Conservation (phyloP, 1,140 invertebrate species). For the Heliothis virescens region DNA sequence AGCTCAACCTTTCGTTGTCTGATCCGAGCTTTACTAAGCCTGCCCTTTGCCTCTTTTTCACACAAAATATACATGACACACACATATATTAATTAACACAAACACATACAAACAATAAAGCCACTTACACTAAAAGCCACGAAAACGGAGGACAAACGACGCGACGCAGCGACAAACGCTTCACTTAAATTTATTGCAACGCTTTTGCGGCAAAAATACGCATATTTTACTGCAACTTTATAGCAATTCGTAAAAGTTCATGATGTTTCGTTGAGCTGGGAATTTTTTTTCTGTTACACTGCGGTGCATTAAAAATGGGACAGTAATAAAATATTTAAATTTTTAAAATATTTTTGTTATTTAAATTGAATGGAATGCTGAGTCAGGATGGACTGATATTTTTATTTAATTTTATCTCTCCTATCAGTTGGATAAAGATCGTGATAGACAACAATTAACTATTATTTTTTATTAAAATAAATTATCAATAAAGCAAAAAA, state of each 20-base stretch:
- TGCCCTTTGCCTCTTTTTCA: no score
- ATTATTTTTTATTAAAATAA: no score
- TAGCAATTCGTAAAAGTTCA: slow-evolving; percentile 16
- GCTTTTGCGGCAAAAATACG: slow-evolving; percentile 19
- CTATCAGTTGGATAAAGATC: no score
- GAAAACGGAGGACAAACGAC: not conserved
- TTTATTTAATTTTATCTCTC: no score
- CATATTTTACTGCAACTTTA: slow-evolving; percentile 15
- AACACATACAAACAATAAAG: not conserved
- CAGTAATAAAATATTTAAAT: no score
- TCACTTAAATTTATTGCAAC: slow-evolving; percentile 16
- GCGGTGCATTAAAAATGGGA: not conserved
- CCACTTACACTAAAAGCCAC: slow-evolving; percentile 21
- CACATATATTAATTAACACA: not conserved
- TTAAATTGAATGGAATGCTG: not conserved
- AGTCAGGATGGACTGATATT: no score
- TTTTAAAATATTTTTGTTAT: not conserved
- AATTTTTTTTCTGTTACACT: not conserved
- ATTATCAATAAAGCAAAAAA: no score
- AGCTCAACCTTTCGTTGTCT: no score
- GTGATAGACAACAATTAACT: no score
- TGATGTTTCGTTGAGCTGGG: not conserved
- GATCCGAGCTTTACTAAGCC: no score
- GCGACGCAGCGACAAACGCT: not conserved
- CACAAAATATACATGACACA: no score